phyloP scores from a whole-genome alignment of 2,113 vertebrate genomes.

The Donacobius atricapilla region DNA sequence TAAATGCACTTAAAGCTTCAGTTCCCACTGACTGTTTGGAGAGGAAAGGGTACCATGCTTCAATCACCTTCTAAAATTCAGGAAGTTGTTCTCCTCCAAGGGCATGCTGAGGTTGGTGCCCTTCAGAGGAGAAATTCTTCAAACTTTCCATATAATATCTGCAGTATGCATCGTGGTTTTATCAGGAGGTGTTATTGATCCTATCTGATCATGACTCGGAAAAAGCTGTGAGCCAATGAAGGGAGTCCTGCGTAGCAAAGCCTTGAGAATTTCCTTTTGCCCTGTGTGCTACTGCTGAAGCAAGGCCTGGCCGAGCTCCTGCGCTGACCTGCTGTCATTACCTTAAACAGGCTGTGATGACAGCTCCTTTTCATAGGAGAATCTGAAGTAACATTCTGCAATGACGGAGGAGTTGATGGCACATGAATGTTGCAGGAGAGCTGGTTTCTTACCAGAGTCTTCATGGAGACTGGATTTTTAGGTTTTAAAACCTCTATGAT shows the following conservation, averaged over 20 bases:
- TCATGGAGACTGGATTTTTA: background rate
- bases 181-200: background rate
- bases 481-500: background rate
- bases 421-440: background rate
- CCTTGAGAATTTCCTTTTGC: fast-evolving
- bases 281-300: background rate
- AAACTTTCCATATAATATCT: slow-evolving; percentile 18
- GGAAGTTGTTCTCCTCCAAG: background rate
- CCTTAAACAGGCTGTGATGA: slow-evolving; percentile 1
- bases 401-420: background rate
- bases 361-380: background rate
- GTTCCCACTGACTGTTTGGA: background rate
- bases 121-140: background rate
- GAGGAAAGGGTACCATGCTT: background rate
- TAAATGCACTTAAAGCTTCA: background rate
- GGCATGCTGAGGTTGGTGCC: background rate
- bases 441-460: background rate
- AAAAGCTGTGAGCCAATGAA: background rate
- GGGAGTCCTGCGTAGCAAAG: background rate
- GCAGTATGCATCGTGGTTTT: background rate
- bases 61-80: background rate
- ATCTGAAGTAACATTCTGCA: background rate
- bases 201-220: background rate
- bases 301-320: background rate
- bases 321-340: background rate